A percentile compares a stretch with the other conserved stretches of the same genome.
Conservation (phyloP, 2,113 vertebrate genomes). For the Gopherus flavomarginatus region DNA sequence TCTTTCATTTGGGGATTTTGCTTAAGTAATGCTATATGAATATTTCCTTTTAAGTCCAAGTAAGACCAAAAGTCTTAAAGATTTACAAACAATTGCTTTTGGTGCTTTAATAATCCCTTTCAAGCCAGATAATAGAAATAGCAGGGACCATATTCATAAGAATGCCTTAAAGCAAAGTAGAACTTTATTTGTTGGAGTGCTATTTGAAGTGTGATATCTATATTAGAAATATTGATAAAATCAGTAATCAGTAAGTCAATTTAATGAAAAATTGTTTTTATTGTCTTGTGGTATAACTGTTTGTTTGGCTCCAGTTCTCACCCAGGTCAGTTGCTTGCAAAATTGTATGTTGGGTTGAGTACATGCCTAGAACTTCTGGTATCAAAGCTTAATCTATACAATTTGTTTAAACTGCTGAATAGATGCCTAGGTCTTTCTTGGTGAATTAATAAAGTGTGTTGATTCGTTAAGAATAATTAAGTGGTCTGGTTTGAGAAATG, state of each 20-base stretch:
- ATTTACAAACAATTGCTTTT: not conserved
- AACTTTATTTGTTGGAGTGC: not conserved
- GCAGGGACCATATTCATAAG: not conserved
- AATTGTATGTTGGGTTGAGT: no score
- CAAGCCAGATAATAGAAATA: not conserved
- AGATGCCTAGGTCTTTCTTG: not conserved
- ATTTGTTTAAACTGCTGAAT: not conserved
- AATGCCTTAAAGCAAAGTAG: not conserved
- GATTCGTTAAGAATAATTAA: not conserved
- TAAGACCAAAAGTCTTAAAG: not conserved
- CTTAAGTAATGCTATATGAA: not conserved
- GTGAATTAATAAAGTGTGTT: not conserved
- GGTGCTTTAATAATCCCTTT: not conserved
- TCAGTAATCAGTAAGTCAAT: not conserved
- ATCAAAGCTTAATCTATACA: not conserved
- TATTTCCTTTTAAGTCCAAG: not conserved
- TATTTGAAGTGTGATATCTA: not conserved
- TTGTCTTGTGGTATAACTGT: no score
- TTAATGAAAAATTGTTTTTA: no score
- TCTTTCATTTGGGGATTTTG: not conserved
- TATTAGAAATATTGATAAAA: not conserved
- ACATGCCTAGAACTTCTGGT: no score
- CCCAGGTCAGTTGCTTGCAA: no score
- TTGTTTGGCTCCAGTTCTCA: no score
- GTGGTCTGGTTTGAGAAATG: not conserved